Evolutionary conservation across 2,888 invertebrate species (phyloP), one percentile per base, ranked within the genome.

Genomic region (Sesia bembeciformis): DNA sequence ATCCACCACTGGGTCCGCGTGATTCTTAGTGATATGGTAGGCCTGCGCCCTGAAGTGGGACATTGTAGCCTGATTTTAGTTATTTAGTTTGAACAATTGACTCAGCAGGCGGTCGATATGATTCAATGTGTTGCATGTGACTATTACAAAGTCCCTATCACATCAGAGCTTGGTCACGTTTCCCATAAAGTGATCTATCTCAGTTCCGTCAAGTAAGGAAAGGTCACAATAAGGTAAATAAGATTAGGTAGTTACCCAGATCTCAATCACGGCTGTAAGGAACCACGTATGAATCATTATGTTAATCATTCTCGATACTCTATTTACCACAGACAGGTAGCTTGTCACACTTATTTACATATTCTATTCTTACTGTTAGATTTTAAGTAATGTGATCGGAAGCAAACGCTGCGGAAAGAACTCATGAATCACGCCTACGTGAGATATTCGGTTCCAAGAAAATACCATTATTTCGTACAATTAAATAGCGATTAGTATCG

Each of bases 161-260:
- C 41, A 41, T 7, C 41, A 5, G 41, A 7, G 41, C 23, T 41
- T 7, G 46, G 46, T 46, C 46, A 46, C 46, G 46, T 8, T 23
- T 23, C 23, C 23, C 23, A 23, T 23, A 23, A 23, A 23, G 23
- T 23, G 23, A 23, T 23, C 23, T 23, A 65, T 60, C 52, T 52
- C 43, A 40, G 49, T 39, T 54, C 5, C 42, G 23, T 40, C 43
- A 38, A 4, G 23, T 42, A 41, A 7, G 51, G 53, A 72, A 75
- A 79, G 76, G 75, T 71, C 76, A 67, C 55, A 49, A 53, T 67
- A 61, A 74, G 72, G 76, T 74, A 77, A 78, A 75, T 66, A 65
- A 63, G 65, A 61, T 60, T 55, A 54, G 8, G 46, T 46, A 46
- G 23, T 46, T 23, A 46, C 8, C 8, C 23, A 61, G 60, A 64